Evolutionary conservation across 2,888 invertebrate species (phyloP), one percentile per base, ranked within the genome.

Genomic region (Alitta virens): DNA sequence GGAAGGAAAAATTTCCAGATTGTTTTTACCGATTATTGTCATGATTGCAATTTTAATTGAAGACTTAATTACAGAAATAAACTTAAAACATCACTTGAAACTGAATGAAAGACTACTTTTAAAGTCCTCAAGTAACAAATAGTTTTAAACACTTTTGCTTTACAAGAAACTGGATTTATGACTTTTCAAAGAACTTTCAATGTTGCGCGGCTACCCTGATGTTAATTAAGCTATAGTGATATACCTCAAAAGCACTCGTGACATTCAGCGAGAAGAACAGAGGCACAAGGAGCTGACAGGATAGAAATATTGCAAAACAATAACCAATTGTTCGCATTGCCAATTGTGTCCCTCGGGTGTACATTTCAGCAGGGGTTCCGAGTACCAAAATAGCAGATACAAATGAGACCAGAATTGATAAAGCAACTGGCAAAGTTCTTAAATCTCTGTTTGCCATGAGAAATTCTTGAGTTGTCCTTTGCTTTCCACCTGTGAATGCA

Each of bases 241-340:
- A 62, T 60, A 56, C 69, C 66, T 71, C 71, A 59, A 71, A 71
- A 12, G 68, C 64, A 53, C 69, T 70, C 26, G 69, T 71, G n/a
- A 68, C 58, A 40, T 68, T 65, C 5, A 71, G 57, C 2, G 33
- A 21, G 51, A 54, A 71, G 55, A 71, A 68, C 24, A 71, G 56
- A 2, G 71, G 71, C 9, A 71, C 71, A 51, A 71, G 63, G 12
- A 71, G 56, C 9, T 65, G 46, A 23, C 67, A 62, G 46, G 69
- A 70, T 16, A 71, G 24, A 14, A 59, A 23, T 21, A 67, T 63
- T 1, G 68, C 67, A 9, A 71, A n/a, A 24, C 64, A 66, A 57
- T 69, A 71, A 2, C 71, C 70, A 16, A 69, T 24, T 0, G 67
- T 68, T 23, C 66, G 42, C 60, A 71, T 56, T 16, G 55, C 51